Base-by-base conservation (phyloP, 2,797 vertebrate genomes). In the Epinephelus awoara region DNA sequence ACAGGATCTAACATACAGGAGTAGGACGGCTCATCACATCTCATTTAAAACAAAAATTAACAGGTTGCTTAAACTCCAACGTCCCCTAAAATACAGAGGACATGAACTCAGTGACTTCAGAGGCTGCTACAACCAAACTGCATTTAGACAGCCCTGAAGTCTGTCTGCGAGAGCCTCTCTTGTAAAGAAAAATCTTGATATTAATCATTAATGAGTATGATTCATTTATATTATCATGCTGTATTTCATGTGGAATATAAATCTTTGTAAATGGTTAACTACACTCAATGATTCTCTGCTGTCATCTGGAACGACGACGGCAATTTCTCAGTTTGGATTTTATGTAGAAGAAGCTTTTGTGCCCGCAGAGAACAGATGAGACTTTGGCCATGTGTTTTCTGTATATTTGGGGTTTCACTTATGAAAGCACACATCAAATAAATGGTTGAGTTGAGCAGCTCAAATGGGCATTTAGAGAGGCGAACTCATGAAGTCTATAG, bases 1-100 rank as follows among this genome's bases (percentile, higher is more conserved):
- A 44, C 38, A 56, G 0, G 17, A 38, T 59, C 25, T 44, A 17
- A 68, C 17, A 14, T 4, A 46, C 38, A 44, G 38, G 51, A 44
- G 34, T 61, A 15, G 9, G 21, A 52, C 14, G n/a, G 44, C 38
- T 46, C 23, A 52, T 68, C 34, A 67, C 34, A 34, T 34, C 57
- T 51, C 49, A 34, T 76, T 81, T 71, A 23, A 50, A 40, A 13
- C 29, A 25, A 40, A 21, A 51, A 44, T 21, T 5, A 13, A 38
- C 27, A 12, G 7, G 21, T n/a, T 52, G 12, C 34, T 52, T 18
- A 21, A 55, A 56, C 61, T 62, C 3, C 29, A 59, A 40, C 46
- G 25, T 71, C 27, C 15, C 4, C n/a, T 2, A 42, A 44, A 44
- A 29, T 34, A 9, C 49, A 52, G 17, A 51, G 9, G 29, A 44